These are phyloP conservation scores for Coccyzus lansbergi DNA, from an alignment of 2,797 vertebrate genomes.

Conservation along the genomic window DNA sequence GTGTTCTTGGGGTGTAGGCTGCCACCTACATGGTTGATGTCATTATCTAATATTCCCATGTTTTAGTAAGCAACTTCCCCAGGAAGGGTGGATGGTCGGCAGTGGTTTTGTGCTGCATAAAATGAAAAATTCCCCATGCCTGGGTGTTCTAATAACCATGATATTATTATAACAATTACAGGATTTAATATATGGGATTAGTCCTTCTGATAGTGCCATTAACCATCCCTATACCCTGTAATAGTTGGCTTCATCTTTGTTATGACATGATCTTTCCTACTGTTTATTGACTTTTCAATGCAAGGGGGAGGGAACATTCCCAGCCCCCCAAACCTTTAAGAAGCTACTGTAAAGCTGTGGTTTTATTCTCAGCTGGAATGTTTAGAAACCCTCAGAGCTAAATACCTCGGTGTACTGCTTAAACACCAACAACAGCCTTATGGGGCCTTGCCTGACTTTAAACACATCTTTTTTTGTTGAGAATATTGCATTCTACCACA, in stretches of 20 bases:
- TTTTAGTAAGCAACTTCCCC: neutral
- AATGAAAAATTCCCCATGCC: constrained; percentile 67
- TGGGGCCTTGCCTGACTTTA: constrained; percentile 85
- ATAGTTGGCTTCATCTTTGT: constrained; percentile 84
- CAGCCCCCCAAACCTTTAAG: constrained; percentile 82
- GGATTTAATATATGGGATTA: constrained; percentile 81
- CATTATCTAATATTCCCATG: constrained; percentile 61
- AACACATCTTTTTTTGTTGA: constrained; percentile 86
- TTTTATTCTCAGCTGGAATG: constrained; percentile 88
- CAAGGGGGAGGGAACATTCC: constrained; percentile 82
- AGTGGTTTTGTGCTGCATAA: neutral
- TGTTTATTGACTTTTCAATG: constrained; percentile 86
- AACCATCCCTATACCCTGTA: constrained; percentile 77
- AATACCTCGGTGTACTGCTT: constrained; percentile 86
- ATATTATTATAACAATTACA: constrained; percentile 81
- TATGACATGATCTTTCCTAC: constrained; percentile 85
- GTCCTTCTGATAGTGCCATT: constrained; percentile 78
- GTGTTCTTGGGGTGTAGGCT: neutral
- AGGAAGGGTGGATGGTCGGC: neutral
- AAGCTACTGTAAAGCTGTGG: constrained; percentile 84
- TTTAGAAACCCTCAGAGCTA: constrained; percentile 87
- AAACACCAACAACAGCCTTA: constrained; percentile 90
- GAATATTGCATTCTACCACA: constrained; percentile 85
- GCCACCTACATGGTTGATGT: neutral
- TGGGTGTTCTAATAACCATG: constrained; percentile 75